Evolutionary conservation across 2,888 invertebrate genomes (phyloP), one percentile per base, ranked within the genome.

Genomic region (Microplitis deprimator): DNA sequence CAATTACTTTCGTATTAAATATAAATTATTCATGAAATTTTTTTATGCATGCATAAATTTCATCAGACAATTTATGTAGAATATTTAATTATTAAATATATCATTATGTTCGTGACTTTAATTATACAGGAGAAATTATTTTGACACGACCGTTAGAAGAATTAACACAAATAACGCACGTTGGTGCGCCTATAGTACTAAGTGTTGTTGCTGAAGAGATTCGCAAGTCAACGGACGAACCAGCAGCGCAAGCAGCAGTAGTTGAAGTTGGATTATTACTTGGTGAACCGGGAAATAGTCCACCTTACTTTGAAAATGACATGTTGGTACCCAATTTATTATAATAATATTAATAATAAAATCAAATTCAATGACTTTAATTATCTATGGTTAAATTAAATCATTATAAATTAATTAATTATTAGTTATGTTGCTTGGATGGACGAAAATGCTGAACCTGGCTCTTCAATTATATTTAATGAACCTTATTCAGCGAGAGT

Each of bases 131-230:
- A 78, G 94, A 94, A 91, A 92, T 95, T 80, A 92, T 91, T 81
- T 89, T 95, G 81, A 91, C 94, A 81, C 92, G 94, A 82, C 95
- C 96, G 0, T 90, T 97, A 41, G 93, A 94, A 82, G 95, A 96
- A 86, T 93, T 97, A 82, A 93, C 94, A 75, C 93, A 95, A 75
- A 95, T 96, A 83, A 94, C 95, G 16, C 94, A 95, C 86, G 93
- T 94, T n/a, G 95, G 95, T 72, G 94, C 96, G 76, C 96, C 97
- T 2, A 94, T 97, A 76, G 91, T 96, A 70, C 92, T 97, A 79
- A 96, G 95, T 1, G 94, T 97, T 73, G 94, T 96, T 71, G 97
- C 97, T 3, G 96, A 96, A 89, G 97, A 97, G 90, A 94, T 97
- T 79, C 92, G 95, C 82, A 91, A 94, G 80, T 92, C 93, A 77